Evolutionary conservation across 2,888 invertebrate genomes (phyloP).

Genomic region (Scaptomyza cyrtandrae): DNA sequence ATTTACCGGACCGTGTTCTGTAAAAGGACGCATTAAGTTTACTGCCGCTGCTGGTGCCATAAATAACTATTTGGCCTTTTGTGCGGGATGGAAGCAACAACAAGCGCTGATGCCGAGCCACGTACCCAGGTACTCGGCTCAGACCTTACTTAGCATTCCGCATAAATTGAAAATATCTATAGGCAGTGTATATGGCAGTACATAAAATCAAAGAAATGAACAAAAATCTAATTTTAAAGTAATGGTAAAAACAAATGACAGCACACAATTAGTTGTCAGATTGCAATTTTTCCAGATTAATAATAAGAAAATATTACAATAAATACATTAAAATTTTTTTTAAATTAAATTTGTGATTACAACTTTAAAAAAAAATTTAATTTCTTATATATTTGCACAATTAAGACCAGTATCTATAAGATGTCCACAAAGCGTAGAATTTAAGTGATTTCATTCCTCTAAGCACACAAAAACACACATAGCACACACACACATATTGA

Average conservation of each 20-base stretch:
- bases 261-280: slow-evolving; percentile 28
- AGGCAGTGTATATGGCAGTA: slow-evolving; percentile 12
- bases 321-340: too few species aligned
- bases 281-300: too few species aligned
- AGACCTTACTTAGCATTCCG: slow-evolving; percentile 43
- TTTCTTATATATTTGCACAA: too few species aligned
- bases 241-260: slow-evolving; percentile 39
- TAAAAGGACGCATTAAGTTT: slow-evolving; percentile 58
- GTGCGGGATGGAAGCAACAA: slow-evolving; percentile 59
- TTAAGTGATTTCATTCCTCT: slow-evolving; percentile 3
- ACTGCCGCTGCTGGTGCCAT: slow-evolving; percentile 53
- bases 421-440: not conserved
- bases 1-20: not conserved
- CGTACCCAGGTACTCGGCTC: slow-evolving; percentile 2
- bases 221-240: too few species aligned
- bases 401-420: not conserved
- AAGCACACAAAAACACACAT: not conserved
- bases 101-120: slow-evolving; percentile 32
- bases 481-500: slow-evolving; percentile 5
- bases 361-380: slow-evolving; percentile 14
- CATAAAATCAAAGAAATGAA: too few species aligned
- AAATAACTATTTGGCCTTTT: slow-evolving; percentile 52
- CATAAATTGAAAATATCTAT: slow-evolving; percentile 71
- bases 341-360: slow-evolving; percentile 9
- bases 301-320: too few species aligned